Percentiles rank a stretch among this genome's conserved stretches.
phyloP scores from a whole-genome alignment of 2,113 vertebrate genomes.

The Euleptes europaea region DNA sequence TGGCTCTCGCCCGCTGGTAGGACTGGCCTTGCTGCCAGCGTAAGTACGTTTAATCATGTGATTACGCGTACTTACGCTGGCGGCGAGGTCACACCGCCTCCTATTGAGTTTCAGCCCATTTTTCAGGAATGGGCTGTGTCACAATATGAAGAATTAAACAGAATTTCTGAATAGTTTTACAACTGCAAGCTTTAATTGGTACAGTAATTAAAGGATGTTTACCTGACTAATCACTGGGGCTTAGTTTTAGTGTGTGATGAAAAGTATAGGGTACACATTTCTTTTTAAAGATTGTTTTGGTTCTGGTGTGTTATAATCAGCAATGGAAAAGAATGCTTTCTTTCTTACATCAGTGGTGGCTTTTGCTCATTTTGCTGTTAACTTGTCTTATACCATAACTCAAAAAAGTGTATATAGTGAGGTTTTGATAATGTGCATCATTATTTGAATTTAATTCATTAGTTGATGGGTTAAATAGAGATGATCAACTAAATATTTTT shows the following conservation, averaged over 20 bases:
- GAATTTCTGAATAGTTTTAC: background rate
- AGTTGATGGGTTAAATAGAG: background rate
- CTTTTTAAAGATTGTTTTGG: background rate
- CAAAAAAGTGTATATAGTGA: background rate
- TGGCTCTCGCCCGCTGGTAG: too few species aligned
- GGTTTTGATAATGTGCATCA: background rate
- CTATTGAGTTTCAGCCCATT: too few species aligned
- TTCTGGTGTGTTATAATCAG: background rate
- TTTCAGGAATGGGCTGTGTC: too few species aligned
- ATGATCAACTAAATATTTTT: background rate
- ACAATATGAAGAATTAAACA: too few species aligned
- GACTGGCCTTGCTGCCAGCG: too few species aligned
- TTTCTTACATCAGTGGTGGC: background rate
- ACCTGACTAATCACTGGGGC: background rate
- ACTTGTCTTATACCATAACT: background rate
- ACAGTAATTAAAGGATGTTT: background rate
- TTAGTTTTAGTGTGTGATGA: background rate
- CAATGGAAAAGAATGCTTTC: background rate
- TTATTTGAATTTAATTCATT: background rate
- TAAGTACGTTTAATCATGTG: too few species aligned
- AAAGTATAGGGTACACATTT: background rate
- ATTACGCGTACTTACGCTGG: too few species aligned
- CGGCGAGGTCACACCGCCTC: too few species aligned
- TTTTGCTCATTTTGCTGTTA: background rate
- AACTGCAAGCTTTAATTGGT: background rate